Evolutionary conservation across 2,888 invertebrate species (phyloP), one percentile per base, ranked within the genome.

Genomic region (Bugulina stolonifera): DNA sequence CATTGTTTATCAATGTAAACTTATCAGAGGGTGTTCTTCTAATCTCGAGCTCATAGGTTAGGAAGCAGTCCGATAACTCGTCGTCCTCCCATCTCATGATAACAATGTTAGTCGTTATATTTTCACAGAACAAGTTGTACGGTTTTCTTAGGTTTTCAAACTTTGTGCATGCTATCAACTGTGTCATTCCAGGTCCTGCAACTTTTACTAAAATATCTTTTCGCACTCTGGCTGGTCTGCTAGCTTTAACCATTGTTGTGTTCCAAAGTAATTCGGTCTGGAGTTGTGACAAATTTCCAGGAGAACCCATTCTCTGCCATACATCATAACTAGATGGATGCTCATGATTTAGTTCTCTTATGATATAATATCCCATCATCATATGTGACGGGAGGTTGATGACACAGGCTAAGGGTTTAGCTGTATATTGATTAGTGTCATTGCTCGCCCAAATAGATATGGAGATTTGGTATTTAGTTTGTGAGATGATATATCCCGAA

Each of bases 21-120:
- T 25, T 27, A 25, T 64, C 64, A 22, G 22, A 18, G 18, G 64
- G 64, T 14, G 64, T 29, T 64, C 32, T 25, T 34, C 34, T 64
- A 29, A 64, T 64, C 64, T 64, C 64, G 2, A 64, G 32, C n/a
- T 64, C 25, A 32, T 64, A 32, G 14, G 64, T 64, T 32, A 64
- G 64, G 64, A 64, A 64, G 32, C 64, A 64, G 64, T 32, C 32
- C 3, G 64, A 64, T 64, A 32, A 10, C 57, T 57, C 10, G 5
- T 64, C 64, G 14, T 32, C 64, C 18, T 27, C 27, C 64, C 64
- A 64, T 5, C 64, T 64, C 29, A 64, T 27, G 27, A 64, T 27
- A 22, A 64, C 32, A 29, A 27, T 14, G 10, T 32, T 3, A 10
- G 22, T 25, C 2, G 64, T 14, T 64, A 64, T 27, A 14, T 18